A percentile compares a stretch with the other conserved stretches of the same genome.
Evolutionary conservation across 2,797 vertebrate species (phyloP).

Genomic region (Premnoplex brunnescens): DNA sequence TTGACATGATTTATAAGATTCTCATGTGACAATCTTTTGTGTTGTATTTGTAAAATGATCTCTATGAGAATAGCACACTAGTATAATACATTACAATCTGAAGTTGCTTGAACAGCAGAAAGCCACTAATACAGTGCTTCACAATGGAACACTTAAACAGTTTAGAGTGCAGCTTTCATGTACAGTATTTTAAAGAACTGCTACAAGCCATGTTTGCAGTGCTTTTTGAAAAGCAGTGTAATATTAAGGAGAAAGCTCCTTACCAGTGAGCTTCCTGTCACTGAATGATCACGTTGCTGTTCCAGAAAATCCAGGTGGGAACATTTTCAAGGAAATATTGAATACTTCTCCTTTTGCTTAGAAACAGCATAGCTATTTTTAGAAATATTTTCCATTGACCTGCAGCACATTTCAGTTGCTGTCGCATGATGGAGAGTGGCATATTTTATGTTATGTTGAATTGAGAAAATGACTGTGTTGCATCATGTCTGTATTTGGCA

Average conservation of each 20-base stretch:
- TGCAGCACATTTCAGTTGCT: constrained; percentile 75
- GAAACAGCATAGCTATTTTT: constrained; percentile 80
- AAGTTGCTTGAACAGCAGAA: constrained; percentile 68
- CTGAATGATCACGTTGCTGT: constrained; percentile 60
- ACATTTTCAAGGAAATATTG: constrained; percentile 78
- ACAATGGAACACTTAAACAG: constrained; percentile 68
- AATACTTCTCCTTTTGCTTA: constrained; percentile 77
- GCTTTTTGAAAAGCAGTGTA: constrained; percentile 65
- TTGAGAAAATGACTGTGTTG: constrained; percentile 67
- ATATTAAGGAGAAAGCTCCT: constrained; percentile 66
- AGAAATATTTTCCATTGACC: constrained; percentile 76
- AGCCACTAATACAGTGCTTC: constrained; percentile 57
- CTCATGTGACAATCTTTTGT: constrained; percentile 67
- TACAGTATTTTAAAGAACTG: constrained; percentile 59
- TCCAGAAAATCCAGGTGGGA: constrained; percentile 78
- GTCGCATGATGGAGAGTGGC: constrained; percentile 69
- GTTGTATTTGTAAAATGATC: constrained; percentile 68
- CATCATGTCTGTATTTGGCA: constrained; percentile 59
- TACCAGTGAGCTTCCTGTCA: constrained; percentile 70
- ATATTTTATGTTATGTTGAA: constrained; percentile 64
- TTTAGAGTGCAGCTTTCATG: constrained; percentile 71
- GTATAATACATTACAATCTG: constrained; percentile 65
- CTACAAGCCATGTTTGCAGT: constrained; percentile 61
- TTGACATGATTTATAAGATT: constrained; percentile 62
- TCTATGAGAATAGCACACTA: constrained; percentile 42